Base-by-base conservation (phyloP, 1,140 invertebrate genomes). In the Gerris buenoi region DNA sequence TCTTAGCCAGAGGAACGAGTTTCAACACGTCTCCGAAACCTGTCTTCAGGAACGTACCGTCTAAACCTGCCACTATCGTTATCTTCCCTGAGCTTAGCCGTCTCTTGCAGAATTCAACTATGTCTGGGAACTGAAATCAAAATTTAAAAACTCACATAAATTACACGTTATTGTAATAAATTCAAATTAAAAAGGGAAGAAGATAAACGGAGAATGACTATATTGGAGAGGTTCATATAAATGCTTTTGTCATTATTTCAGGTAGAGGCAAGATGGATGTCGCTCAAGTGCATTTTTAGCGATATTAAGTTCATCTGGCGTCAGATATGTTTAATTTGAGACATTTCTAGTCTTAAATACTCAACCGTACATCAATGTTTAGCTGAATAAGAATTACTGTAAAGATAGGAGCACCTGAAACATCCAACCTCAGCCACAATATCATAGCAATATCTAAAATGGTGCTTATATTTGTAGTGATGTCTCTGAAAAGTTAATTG, bases 21-120 rank as follows among this genome's bases (percentile, higher is more conserved):
- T 81, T 75, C 5, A 86, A 70, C 58, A 85, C 84, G 66, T 82
- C 76, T 18, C 79, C 79, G 76, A 86, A 86, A 2, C 79, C 80
- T 76, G 81, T 71, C 74, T 83, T 77, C 71, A 82, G 80, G 72
- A 79, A 86, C 18, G 85, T 85, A 13, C 81, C 85, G 77, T 86
- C 84, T 33, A 87, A 72, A 22, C 84, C 84, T 25, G 85, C 84
- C 2, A 86, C 82, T 27, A 86, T 82, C 1, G 86, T 82, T 18
- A 80, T 81, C 77, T 86, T 86, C 1, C 85, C 84, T 62, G 68
- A 69, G 67, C 85, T 80, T 1, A 85, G 84, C 79, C 86, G 78
- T 28, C 75, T 70, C 71, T 86, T 82, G 72, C 79, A 77, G 73
- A 84, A 84, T n/a, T 75, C 72, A 1, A 85, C 81, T 13, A 83